Base-by-base conservation (phyloP, 2,113 vertebrate species). In the Limnothrissa miodon region DNA sequence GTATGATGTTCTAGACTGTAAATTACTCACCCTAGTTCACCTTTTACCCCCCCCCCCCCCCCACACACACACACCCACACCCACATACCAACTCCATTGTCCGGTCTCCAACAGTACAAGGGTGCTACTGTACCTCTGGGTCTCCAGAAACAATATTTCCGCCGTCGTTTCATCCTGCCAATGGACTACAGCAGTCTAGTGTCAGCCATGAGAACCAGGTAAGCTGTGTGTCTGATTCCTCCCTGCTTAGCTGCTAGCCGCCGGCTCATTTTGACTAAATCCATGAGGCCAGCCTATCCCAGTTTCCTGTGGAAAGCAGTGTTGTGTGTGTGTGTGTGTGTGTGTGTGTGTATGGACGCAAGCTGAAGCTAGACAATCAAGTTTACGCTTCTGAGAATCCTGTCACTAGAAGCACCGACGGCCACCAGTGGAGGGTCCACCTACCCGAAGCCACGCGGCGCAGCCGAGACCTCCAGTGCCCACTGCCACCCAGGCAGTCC, bases 131-230 rank as follows among this genome's bases (percentile, higher is more conserved):
- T 93, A 94, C 92, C 93, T 93, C 85, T 86, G 53, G 83, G 45
- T 66, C 88, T 90, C 93, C 93, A 94, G 91, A 95, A 94, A 92
- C 93, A 93, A 89, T 95, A 95, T 86, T 94, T 95, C 82, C 91
- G 92, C 0, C 91, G 91, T 4, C 92, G 92, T 78, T 93, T 93
- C 93, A 94, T 92, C 85, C 80, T 86, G 81, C 10, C 17, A 10
- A 29, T 74, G 5, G 4, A 70, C 83, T 74, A 74, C 82, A 87
- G 25, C 83, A 36, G 33, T 83, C 86, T 85, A 78, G 66, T 78
- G 25, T 90, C 66, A 86, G 83, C 83, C 84, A 70, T 53, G 80
- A 36, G 66, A 1, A 25, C 36, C 29, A 70, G 62, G 62, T 70
- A 15, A 13, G 29, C 62, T 70, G 62, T 70, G 81, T 45, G 36